A percentile compares a stretch with the other conserved stretches of the same genome.
These are phyloP conservation scores for Cololabis saira DNA, from an alignment of 2,113 vertebrate species.

Conservation along the genomic window DNA sequence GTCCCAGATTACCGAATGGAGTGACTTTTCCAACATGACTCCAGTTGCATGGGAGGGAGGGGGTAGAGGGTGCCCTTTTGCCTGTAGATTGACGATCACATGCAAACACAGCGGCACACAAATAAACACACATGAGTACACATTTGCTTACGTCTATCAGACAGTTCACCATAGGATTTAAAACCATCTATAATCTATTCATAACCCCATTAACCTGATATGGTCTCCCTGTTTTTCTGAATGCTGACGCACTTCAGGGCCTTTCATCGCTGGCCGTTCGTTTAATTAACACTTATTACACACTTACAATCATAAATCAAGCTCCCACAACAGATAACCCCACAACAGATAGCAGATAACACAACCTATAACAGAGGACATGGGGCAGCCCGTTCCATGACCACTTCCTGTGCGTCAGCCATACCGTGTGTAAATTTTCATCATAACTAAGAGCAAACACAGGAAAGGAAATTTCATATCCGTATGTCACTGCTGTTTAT, in stretches of 20 bases:
- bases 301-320: constrained; percentile 69
- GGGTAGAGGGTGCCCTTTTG: constrained; percentile 53
- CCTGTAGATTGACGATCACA: constrained; percentile 48
- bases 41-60: constrained; percentile 31
- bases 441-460: constrained; percentile 72
- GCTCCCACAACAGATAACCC: constrained; percentile 51
- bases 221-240: constrained; percentile 53
- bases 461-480: constrained; percentile 78
- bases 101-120: constrained; percentile 27
- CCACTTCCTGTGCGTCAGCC: constrained; percentile 73
- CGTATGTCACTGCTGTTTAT: constrained; percentile 67
- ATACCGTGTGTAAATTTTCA: constrained; percentile 67
- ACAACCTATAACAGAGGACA: constrained; percentile 51
- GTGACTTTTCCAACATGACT: constrained; percentile 53
- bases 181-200: constrained; percentile 68
- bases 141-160: constrained; percentile 68
- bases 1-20: constrained; percentile 43
- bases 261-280: constrained; percentile 63
- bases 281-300: constrained; percentile 75
- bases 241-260: constrained; percentile 77
- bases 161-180: constrained; percentile 50
- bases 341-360: constrained; percentile 67
- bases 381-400: constrained; percentile 39
- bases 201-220: constrained; percentile 56
- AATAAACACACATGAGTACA: constrained; percentile 32